phyloP scores from a whole-genome alignment of 2,797 vertebrate species.

The Orestias chungarensis region DNA sequence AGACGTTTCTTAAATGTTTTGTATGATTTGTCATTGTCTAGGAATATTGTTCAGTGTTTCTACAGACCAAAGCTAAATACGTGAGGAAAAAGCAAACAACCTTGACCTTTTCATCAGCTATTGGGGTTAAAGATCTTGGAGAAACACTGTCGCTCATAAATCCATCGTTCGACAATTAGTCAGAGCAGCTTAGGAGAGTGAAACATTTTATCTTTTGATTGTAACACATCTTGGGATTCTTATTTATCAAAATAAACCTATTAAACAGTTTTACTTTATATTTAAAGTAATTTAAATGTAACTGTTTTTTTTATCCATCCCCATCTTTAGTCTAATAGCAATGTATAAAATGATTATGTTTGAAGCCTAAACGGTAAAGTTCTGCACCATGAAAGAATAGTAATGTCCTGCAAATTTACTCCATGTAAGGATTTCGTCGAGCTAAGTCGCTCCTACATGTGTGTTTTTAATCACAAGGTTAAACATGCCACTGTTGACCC shows the following conservation, averaged over 20 bases:
- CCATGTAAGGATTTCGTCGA: neutral
- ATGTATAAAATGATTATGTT: neutral
- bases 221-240: neutral
- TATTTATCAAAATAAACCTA: neutral
- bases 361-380: neutral
- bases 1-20: too few species aligned
- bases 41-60: neutral
- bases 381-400: constrained; percentile 1
- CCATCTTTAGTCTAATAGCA: neutral
- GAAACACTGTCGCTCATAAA: neutral
- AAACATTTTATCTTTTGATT: neutral
- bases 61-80: neutral
- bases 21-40: too few species aligned
- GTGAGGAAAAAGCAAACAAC: neutral
- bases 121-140: neutral
- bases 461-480: constrained; percentile 59
- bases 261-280: neutral
- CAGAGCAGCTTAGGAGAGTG: neutral
- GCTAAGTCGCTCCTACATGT: constrained; percentile 6
- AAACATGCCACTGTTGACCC: constrained; percentile 51
- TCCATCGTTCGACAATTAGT: neutral
- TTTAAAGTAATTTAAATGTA: too few species aligned
- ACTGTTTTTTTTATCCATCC: neutral
- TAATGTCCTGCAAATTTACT: neutral
- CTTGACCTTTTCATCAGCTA: neutral